phyloP scores from a whole-genome alignment of 1,140 invertebrate species.

The Andrena cerasifolii region DNA sequence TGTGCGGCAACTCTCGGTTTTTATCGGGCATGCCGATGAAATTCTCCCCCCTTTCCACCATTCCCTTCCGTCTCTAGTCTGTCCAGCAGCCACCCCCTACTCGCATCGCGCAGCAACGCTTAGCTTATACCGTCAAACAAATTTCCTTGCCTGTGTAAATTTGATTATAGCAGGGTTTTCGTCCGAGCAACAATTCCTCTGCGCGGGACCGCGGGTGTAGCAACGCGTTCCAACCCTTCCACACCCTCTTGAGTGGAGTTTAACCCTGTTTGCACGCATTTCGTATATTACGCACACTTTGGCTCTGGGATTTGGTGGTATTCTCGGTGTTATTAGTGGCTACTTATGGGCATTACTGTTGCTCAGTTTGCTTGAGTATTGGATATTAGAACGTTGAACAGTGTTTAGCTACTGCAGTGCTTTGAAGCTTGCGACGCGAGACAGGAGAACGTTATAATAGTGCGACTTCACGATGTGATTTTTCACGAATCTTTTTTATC shows the following conservation, averaged over 20 bases:
- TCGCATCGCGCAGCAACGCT: background rate
- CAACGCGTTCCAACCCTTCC: background rate
- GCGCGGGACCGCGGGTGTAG: conserved; percentile 8
- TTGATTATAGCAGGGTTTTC: conserved; percentile 7
- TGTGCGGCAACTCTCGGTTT: conserved; percentile 22
- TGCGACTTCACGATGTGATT: too few relatives aligned
- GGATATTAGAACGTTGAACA: too few relatives aligned
- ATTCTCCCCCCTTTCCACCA: background rate
- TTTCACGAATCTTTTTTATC: too few relatives aligned
- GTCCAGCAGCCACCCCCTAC: too few relatives aligned
- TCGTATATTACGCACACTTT: background rate
- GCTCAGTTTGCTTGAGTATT: too few relatives aligned
- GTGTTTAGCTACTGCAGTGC: background rate
- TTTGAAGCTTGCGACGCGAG: too few relatives aligned
- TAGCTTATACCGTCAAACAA: conserved; percentile 16
- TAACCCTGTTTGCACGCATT: background rate
- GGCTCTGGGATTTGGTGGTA: too few relatives aligned
- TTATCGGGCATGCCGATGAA: conserved; percentile 30
- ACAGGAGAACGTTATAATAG: too few relatives aligned
- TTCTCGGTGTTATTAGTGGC: background rate
- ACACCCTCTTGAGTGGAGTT: background rate
- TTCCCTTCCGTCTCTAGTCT: background rate
- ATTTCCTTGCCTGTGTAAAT: conserved; percentile 5
- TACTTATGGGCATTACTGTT: background rate
- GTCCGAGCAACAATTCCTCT: conserved; percentile 5